Base-by-base conservation (phyloP, 1,140 invertebrate species). In the Drosophila trapezifrons region DNA sequence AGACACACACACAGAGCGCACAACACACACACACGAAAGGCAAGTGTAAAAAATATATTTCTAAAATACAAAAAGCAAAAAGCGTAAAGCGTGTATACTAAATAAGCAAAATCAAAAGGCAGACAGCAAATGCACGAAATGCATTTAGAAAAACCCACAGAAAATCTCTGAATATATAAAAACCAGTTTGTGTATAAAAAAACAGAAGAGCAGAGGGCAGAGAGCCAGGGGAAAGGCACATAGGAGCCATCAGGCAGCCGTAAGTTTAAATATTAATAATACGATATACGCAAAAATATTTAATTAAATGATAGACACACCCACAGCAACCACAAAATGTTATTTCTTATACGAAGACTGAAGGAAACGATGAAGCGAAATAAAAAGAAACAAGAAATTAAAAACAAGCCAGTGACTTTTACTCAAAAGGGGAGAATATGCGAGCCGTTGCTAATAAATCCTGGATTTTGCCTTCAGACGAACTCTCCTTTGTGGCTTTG, bases 281-380 rank as follows among this genome's bases (percentile, higher is more conserved):
- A 78, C 52, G 49, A 75, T 56, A 60, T 81, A 84, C 82, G 66
- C 62, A 73, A 80, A 72, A 82, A 78, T 71, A 86, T 78, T 76
- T 76, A 86, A 86, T 82, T 64, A 72, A 79, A 78, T 63, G 17
- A 77, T 77, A 76, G 51, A 83, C 59, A 75, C 69, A 81, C 49
- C 64, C 63, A 87, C 65, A 71, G 56, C 49, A 84, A 89, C 46
- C 71, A 65, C 57, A 65, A 90, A 91, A 91, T 91, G 90, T 91
- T 91, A 91, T 91, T 91, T 91, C 90, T 91, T 91, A 91, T 91
- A 91, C 90, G 90, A 91, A 91, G 90, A 91, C 90, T 91, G 90
- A 91, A 82, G 80, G 70, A 83, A 77, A 80, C 18, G 87, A 90
- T 90, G 90, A 87, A 71, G 86, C 60, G 67, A 73, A 83, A 80